Percentiles rank a stretch among this genome's conserved stretches.
Evolutionary conservation across 2,797 vertebrate species (phyloP).

Genomic region (Anguilla megastoma): DNA sequence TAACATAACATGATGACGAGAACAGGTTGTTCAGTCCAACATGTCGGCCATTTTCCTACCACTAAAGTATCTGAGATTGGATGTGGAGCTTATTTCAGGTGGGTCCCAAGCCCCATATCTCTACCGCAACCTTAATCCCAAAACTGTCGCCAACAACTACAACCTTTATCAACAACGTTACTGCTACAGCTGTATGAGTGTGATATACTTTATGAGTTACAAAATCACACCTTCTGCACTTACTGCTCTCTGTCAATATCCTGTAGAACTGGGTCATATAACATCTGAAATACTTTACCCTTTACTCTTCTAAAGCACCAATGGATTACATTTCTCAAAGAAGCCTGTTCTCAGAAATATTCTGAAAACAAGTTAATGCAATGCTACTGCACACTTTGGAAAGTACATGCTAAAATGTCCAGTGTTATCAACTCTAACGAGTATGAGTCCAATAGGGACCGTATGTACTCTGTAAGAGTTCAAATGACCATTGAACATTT

Average conservation of each 20-base stretch:
- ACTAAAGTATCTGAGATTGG: too few species aligned
- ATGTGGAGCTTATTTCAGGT: background rate
- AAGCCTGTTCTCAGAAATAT: background rate
- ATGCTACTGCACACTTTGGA: background rate
- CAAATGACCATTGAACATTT: background rate
- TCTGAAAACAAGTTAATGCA: background rate
- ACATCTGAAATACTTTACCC: background rate
- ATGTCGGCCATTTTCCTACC: too few species aligned
- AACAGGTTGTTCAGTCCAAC: too few species aligned
- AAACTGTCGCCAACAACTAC: background rate
- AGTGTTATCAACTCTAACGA: background rate
- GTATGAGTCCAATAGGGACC: background rate
- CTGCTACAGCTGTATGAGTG: background rate
- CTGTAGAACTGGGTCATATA: background rate
- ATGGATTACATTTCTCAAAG: background rate
- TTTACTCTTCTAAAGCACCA: background rate
- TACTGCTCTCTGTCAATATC: background rate
- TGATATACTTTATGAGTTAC: background rate
- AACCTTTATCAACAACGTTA: background rate
- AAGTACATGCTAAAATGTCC: background rate
- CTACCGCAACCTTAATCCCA: background rate
- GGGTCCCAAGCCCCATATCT: background rate
- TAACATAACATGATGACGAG: too few species aligned
- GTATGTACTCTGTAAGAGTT: background rate
- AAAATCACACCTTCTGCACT: background rate